A percentile compares a stretch with the other conserved stretches of the same genome.
Evolutionary conservation across 2,888 invertebrate species (phyloP).

Genomic region (Pimpla rufipes): DNA sequence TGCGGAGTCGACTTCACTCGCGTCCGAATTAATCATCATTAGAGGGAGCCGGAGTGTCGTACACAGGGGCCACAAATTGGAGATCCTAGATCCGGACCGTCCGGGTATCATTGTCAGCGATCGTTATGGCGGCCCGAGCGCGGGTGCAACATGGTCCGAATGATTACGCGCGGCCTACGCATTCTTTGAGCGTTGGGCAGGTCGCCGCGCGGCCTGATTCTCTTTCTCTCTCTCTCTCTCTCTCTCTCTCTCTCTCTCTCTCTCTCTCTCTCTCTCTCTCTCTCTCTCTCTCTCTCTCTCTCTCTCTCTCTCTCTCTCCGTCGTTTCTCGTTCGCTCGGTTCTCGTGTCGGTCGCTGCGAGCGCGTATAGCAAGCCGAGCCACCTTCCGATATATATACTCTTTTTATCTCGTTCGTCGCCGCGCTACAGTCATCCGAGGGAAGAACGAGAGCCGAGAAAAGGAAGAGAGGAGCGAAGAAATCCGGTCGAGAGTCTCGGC

Average conservation of each 20-base stretch:
- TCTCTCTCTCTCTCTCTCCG: too few relatives aligned
- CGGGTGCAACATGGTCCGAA: conserved; percentile 80
- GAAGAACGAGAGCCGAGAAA: conserved; percentile 52
- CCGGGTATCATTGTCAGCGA: conserved; percentile 60
- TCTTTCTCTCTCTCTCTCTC: conserved; percentile 52
- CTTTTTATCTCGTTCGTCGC: conserved; percentile 65
- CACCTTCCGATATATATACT: conserved; percentile 60
- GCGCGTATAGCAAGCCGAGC: conserved; percentile 19
- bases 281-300: too few relatives aligned
- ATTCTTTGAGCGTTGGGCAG: conserved; percentile 78
- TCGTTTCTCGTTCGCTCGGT: conserved; percentile 42
- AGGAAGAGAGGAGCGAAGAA: conserved; percentile 52
- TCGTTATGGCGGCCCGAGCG: conserved; percentile 59
- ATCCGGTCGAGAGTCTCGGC: conserved; percentile 63
- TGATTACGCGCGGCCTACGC: conserved; percentile 83
- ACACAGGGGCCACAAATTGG: conserved; percentile 6
- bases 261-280: too few relatives aligned
- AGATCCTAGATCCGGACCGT: conserved; percentile 27
- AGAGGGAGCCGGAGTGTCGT: conserved; percentile 9
- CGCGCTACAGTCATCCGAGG: conserved; percentile 54
- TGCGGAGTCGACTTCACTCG: conserved; percentile 1
- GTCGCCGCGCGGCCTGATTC: conserved; percentile 37
- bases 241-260: too few relatives aligned
- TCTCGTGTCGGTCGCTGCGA: conserved; percentile 32
- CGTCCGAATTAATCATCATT: conserved; percentile 2